Evolutionary conservation across 2,888 invertebrate species (phyloP), one percentile per base, ranked within the genome.

Genomic region (Ichneumon xanthorius): DNA sequence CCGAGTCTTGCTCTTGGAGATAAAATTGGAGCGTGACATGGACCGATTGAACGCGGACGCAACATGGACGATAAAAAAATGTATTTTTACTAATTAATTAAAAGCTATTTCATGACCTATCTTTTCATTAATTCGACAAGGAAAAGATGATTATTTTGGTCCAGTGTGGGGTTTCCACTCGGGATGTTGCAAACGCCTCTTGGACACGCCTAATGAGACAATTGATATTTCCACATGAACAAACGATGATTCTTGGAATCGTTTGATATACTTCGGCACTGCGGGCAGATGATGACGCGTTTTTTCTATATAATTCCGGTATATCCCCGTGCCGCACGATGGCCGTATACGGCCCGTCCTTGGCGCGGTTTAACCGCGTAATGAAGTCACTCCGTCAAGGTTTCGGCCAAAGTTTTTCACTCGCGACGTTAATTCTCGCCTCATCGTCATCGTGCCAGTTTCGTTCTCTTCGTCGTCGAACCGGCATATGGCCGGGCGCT

Each of bases 361-460:
- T 90, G 88, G 89, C 84, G 89, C 86, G 67, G 85, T 89, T 89
- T 85, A 89, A 89, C 87, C 82, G 86, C 89, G 89, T 91, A 91
- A 91, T 90, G 89, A 89, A 90, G 89, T 91, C 89, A 90, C 90
- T 89, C 89, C 88, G 89, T 90, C 91, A 91, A 91, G 91, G 91
- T 90, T 91, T 89, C 88, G 85, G 86, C 80, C 87, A 65, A 86
- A 86, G 84, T 85, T 91, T 89, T 90, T 87, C 85, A 86, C 81
- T 84, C 80, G 80, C 37, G 75, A 61, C 58, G 68, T 61, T 72
- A 87, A 86, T 86, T 80, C 70, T 80, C 83, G 76, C 85, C 61
- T 65, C 55, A 68, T 48, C 85, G 61, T 71, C 75, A 65, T 80
- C 70, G 22, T 65, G 16, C 65, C 67, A 33, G 16, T 78, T 58